phyloP scores from a whole-genome alignment of 2,113 vertebrate species.

The Xenopus laevis region DNA sequence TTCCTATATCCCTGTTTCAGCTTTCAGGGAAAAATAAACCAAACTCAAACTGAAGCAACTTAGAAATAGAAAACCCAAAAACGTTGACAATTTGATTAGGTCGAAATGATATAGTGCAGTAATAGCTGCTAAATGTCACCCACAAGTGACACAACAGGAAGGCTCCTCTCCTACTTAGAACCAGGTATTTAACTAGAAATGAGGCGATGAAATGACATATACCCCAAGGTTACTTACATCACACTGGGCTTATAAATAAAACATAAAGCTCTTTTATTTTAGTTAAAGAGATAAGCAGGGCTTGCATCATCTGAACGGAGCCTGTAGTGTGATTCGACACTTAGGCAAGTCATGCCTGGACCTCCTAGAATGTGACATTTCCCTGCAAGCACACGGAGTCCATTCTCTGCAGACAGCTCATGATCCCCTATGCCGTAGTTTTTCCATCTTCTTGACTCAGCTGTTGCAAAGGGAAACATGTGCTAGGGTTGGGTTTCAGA shows the following conservation, averaged over 20 bases:
- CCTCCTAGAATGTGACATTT: slow-evolving; percentile 70
- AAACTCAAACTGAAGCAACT: background rate
- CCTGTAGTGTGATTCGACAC: slow-evolving; percentile 52
- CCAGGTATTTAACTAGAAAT: slow-evolving; percentile 50
- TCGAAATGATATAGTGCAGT: slow-evolving; percentile 42
- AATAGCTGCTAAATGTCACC: slow-evolving; percentile 46
- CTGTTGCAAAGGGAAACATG: slow-evolving; percentile 40
- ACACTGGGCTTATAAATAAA: slow-evolving; percentile 62
- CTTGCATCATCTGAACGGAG: slow-evolving; percentile 59
- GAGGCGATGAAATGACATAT: slow-evolving; percentile 52
- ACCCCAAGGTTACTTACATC: slow-evolving; percentile 58
- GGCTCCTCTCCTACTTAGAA: slow-evolving; percentile 49
- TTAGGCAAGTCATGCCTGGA: slow-evolving; percentile 53
- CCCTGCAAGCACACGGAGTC: slow-evolving; percentile 52
- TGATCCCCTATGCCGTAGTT: slow-evolving; percentile 46
- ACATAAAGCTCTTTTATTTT: slow-evolving; percentile 57
- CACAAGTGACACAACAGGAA: slow-evolving; percentile 45
- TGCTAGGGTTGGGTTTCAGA: slow-evolving; percentile 48
- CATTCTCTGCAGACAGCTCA: slow-evolving; percentile 34
- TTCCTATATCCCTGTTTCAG: background rate
- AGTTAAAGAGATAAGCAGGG: slow-evolving; percentile 57
- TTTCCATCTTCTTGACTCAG: slow-evolving; percentile 49
- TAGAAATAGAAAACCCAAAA: slow-evolving; percentile 42
- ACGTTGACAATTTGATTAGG: slow-evolving; percentile 51
- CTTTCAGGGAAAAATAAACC: background rate